Conservation (phyloP, 1,140 invertebrate genomes). For the Cyclargus thomasi region DNA sequence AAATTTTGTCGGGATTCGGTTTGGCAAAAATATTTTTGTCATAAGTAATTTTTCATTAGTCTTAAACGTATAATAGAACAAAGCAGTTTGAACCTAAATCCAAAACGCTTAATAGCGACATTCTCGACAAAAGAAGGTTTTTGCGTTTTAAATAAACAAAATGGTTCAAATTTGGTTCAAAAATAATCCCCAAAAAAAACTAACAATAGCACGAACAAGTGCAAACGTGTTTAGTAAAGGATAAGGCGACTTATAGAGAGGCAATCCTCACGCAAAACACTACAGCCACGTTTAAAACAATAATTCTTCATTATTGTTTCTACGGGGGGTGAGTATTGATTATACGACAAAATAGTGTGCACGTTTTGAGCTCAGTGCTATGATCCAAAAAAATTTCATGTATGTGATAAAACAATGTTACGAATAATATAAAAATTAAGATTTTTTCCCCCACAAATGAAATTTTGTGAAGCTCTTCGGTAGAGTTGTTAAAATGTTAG, state of each 20-base stretch:
- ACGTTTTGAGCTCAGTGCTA: neutral
- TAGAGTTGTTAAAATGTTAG: too few relatives aligned
- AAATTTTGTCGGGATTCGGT: too few relatives aligned
- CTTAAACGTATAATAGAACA: too few relatives aligned
- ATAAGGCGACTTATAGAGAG: constrained; percentile 54
- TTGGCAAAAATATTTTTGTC: too few relatives aligned
- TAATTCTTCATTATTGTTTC: constrained; percentile 67
- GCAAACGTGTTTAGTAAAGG: constrained; percentile 54
- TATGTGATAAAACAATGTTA: too few relatives aligned
- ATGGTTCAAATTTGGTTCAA: neutral
- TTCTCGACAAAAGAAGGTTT: neutral
- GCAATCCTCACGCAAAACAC: constrained; percentile 66
- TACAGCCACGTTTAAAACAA: constrained; percentile 62
- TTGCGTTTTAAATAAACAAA: neutral
- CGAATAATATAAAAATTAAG: too few relatives aligned
- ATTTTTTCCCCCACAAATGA: too few relatives aligned
- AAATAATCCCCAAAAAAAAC: neutral
- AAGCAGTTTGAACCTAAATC: too few relatives aligned
- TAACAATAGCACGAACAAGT: constrained; percentile 48
- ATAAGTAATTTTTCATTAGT: too few relatives aligned
- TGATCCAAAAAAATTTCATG: neutral
- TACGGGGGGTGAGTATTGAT: constrained; percentile 33
- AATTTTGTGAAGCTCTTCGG: too few relatives aligned
- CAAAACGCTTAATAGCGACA: too few relatives aligned
- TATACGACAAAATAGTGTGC: constrained; percentile 35